Evolutionary conservation across 2,888 invertebrate species (phyloP), one percentile per base, ranked within the genome.

Genomic region (Epinotia bilunana): DNA sequence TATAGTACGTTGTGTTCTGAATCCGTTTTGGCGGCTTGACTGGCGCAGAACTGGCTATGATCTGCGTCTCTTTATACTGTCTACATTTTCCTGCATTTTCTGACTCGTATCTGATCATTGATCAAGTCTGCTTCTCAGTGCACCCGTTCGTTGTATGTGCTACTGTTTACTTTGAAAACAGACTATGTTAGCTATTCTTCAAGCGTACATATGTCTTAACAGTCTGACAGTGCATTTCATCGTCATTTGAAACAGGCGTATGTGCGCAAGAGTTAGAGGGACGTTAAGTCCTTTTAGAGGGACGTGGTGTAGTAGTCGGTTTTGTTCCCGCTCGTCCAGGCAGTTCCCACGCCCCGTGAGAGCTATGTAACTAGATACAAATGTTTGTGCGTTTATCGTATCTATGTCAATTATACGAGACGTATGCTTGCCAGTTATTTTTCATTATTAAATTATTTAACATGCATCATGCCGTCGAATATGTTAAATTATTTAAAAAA

Each of bases 321-420:
- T 53, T 33, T 18, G 33, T 23, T 53, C 57, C 49, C 69, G 68
- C 46, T n/a, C 57, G 61, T 69, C 65, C 71, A 71, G 70, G 61
- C 70, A 28, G 61, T 75, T 75, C 75, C 75, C 75, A 75, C 75
- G 75, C 61, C 61, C 12, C 67, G 75, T 75, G 75, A 67, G 75
- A 75, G 43, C 75, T 60, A 53, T 69, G 73, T 75, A 75, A 75
- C 75, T 67, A 62, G 75, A 75, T 71, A 75, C 72, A 72, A 71
- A 67, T 72, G 61, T 72, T 68, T 69, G 62, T 68, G 23, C 39
- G 62, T 69, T 58, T 70, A 74, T 39, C 46, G 46, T 58, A 46
- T 69, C 43, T 39, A 13, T 62, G 46, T 53, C 62, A 62, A 18
- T 53, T 60, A 58, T 39, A 53, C 20, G 70, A 60, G 18, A 68